A percentile compares a stretch with the other conserved stretches of the same genome.
phyloP scores from a whole-genome alignment of 53 echinoderm and acorn worm genomes.

The Paracentrotus lividus region DNA sequence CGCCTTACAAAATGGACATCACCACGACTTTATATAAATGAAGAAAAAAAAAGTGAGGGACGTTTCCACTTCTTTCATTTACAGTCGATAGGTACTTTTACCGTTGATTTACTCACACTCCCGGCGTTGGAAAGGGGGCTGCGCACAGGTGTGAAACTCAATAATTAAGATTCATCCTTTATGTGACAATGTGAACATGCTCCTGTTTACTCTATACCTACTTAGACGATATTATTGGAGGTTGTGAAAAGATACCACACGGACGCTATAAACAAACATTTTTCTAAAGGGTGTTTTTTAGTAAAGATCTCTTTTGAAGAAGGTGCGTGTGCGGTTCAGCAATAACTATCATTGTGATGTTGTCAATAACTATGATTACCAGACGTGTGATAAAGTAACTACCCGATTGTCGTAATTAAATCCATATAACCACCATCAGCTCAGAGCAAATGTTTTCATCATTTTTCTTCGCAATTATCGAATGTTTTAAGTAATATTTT shows the following conservation, averaged over 20 bases:
- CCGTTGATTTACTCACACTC: background rate
- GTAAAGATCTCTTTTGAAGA: slow-evolving; percentile 3
- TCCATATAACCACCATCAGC: no score
- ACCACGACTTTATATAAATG: slow-evolving; percentile 17
- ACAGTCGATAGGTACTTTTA: background rate
- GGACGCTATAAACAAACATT: slow-evolving; percentile 46
- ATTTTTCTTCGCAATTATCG: background rate
- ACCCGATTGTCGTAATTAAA: slow-evolving; percentile 25
- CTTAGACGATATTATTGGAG: slow-evolving; percentile 27
- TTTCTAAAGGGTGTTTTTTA: slow-evolving; percentile 49
- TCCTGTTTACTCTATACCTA: slow-evolving; percentile 17
- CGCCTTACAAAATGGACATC: slow-evolving; percentile 27
- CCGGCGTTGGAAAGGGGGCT: background rate
- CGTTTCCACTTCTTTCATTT: background rate
- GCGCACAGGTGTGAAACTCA: background rate
- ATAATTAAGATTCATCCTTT: background rate
- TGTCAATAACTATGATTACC: slow-evolving; percentile 7
- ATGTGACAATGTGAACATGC: background rate
- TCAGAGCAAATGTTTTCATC: background rate
- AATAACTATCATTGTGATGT: background rate
- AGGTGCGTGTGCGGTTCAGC: background rate
- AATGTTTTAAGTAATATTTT: background rate
- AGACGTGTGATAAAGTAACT: background rate
- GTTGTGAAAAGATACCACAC: slow-evolving; percentile 47
- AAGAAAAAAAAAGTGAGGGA: background rate